Evolutionary conservation across 2,113 vertebrate genomes (phyloP), one percentile per base, ranked within the genome.

Genomic region (Malurus alboscapulatus): DNA sequence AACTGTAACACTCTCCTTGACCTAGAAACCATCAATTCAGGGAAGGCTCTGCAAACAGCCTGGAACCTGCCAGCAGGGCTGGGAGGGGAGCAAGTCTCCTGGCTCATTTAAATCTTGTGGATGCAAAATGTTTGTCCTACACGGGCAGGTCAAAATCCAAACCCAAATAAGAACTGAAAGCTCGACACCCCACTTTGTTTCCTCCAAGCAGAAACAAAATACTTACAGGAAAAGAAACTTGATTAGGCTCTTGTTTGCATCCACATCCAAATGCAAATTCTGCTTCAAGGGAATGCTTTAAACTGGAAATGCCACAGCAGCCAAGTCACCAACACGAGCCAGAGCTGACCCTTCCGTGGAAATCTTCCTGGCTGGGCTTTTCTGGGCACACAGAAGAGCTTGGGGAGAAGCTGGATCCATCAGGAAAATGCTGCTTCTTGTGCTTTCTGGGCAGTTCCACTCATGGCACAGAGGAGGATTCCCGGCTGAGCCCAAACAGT

Each of bases 21-120:
- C 96, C 96, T 95, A 96, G 95, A 96, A 96, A 96, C 84, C 93
- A 94, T 94, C 95, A 95, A 96, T 96, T 93, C 96, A 95, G 79
- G 79, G 80, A 62, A 88, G 85, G 79, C 87, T 76, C 95, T 94
- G 85, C 88, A 91, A 90, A 54, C 55, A 88, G 67, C 82, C 92
- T 84, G 93, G 85, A 96, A 95, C 85, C 90, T 92, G 88, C 62
- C 88, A 90, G 85, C 93, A 90, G 93, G 84, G 90, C 92, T 90
- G 95, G 75, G 90, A 95, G 26, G 17, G 65, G 79, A 96, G 26
- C 82, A 51, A 77, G 85, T 96, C 93, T 93, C 95, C 20, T 0
- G 8, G 34, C 90, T 96, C 92, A 93, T 96, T 96, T 95, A 74
- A 90, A 92, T 92, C 63, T 80, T 90, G 71, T 8, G 78, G 44